A percentile compares a stretch with the other conserved stretches of the same genome.
Conservation (phyloP, 1,140 invertebrate genomes). For the Atta texana region DNA sequence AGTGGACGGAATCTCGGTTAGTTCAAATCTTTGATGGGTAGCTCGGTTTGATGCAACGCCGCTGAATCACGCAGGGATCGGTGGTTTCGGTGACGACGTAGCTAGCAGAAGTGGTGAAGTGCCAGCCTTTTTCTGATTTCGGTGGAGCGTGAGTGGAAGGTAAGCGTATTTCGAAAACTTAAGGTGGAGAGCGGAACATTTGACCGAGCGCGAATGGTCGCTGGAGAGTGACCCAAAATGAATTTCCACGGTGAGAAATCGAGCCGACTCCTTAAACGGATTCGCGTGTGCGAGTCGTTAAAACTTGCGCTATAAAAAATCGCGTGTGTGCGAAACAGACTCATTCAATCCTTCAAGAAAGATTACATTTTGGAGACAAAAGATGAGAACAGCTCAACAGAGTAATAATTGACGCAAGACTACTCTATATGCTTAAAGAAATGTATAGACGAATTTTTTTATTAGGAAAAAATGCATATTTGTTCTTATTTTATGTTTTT, state of each 20-base stretch:
- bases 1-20: constrained; percentile 8
- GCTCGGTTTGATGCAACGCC: constrained; percentile 36
- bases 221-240: neutral
- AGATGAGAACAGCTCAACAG: neutral
- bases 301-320: neutral
- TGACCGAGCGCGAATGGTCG: neutral
- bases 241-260: constrained; percentile 48
- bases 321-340: too few relatives aligned
- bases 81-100: constrained; percentile 25
- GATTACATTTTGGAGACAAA: neutral
- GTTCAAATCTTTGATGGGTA: neutral
- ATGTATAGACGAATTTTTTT: neutral
- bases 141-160: constrained; percentile 18
- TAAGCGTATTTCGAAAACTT: constrained; percentile 31
- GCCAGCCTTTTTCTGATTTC: neutral
- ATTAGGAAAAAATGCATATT: neutral
- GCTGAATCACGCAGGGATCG: constrained; percentile 9
- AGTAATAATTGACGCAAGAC: neutral
- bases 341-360: neutral
- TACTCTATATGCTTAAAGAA: neutral
- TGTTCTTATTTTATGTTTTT: neutral
- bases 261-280: constrained; percentile 22
- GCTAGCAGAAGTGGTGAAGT: constrained; percentile 41
- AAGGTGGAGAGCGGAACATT: constrained; percentile 14
- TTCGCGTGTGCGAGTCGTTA: neutral